Evolutionary conservation across 2,888 invertebrate species (phyloP).

Genomic region (Mythimna albipuncta): DNA sequence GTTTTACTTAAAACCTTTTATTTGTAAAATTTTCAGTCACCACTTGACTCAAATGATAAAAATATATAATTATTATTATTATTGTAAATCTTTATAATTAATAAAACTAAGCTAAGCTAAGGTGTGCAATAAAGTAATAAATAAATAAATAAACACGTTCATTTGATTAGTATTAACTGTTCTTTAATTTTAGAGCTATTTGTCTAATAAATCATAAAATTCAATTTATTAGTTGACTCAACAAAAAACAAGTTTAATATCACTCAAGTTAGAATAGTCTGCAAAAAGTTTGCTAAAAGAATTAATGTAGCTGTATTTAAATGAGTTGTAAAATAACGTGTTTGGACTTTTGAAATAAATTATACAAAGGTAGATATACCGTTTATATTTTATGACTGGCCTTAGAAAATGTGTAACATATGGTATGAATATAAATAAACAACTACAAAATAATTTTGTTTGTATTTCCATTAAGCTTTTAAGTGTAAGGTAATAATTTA

Average conservation of each 20-base stretch:
- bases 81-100: too few species aligned
- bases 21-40: too few species aligned
- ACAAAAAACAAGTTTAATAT: slow-evolving; percentile 2
- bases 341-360: slow-evolving; percentile 8
- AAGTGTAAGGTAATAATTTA: neutral
- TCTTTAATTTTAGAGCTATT: neutral
- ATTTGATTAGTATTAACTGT: slow-evolving; percentile 8
- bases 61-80: too few species aligned
- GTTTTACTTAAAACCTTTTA: too few species aligned
- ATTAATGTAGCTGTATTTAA: slow-evolving; percentile 2
- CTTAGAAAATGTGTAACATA: neutral
- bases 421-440: neutral
- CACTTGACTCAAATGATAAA: too few species aligned
- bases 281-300: neutral
- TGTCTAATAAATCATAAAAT: neutral
- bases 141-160: too few species aligned
- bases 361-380: neutral
- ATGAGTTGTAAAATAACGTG: slow-evolving; percentile 1
- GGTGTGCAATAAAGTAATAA: too few species aligned
- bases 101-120: too few species aligned
- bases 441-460: neutral
- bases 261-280: slow-evolving; percentile 2
- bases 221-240: slow-evolving; percentile 2
- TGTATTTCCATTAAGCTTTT: neutral
- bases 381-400: neutral